A percentile compares a stretch with the other conserved stretches of the same genome.
Conservation (phyloP, 2,113 vertebrate species). For the Halichoerus grypus region DNA sequence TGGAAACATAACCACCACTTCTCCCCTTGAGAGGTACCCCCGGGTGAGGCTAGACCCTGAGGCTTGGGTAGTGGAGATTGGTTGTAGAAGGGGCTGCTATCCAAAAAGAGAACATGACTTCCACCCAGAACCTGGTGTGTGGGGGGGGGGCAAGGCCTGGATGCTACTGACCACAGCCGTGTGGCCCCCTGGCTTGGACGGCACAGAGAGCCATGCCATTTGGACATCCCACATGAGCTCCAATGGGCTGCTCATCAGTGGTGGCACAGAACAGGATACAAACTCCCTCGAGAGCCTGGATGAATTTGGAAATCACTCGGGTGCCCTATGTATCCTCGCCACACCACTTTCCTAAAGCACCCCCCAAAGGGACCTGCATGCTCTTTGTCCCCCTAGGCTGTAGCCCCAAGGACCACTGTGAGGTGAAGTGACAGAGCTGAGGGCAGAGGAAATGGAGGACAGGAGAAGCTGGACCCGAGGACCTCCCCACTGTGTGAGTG, state of each 20-base stretch:
- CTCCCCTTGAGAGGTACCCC: background rate
- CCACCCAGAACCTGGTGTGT: background rate
- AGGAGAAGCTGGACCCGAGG: background rate
- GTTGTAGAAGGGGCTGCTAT: background rate
- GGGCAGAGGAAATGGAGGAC: background rate
- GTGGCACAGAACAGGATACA: background rate
- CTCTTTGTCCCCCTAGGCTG: background rate
- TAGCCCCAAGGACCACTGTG: background rate
- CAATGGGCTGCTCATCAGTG: background rate
- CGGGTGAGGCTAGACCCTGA: background rate
- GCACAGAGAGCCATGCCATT: background rate
- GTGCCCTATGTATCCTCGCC: background rate
- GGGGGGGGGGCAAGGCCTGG: background rate
- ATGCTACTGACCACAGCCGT: background rate
- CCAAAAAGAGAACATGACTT: background rate
- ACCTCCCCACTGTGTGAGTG: background rate
- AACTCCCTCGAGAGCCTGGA: background rate
- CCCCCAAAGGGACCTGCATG: too few species aligned
- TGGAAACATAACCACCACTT: background rate
- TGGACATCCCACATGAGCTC: background rate
- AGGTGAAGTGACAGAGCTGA: background rate
- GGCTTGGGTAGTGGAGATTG: background rate
- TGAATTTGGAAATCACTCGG: background rate
- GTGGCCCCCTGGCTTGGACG: background rate
- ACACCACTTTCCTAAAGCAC: background rate